A percentile compares a stretch with the other conserved stretches of the same genome.
Evolutionary conservation across 2,113 vertebrate species (phyloP).

Genomic region (Thomomys bottae): DNA sequence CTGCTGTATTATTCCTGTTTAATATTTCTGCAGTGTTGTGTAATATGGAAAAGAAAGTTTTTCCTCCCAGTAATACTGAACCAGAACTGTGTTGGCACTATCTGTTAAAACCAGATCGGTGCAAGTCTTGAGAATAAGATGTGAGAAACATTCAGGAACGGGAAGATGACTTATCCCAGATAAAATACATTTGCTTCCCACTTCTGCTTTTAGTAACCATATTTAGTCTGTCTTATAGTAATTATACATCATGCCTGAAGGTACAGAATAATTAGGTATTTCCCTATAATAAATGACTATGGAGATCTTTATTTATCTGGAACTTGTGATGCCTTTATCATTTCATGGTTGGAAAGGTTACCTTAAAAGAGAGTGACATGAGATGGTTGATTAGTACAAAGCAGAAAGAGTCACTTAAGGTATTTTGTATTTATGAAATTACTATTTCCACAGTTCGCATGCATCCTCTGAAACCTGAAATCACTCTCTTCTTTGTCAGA

Average conservation of each 20-base stretch:
- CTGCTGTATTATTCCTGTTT: constrained; percentile 2
- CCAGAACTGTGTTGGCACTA: constrained; percentile 33
- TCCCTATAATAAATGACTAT: background rate
- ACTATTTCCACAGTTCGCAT: constrained; percentile 34
- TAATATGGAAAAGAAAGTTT: background rate
- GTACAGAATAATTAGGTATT: constrained; percentile 13
- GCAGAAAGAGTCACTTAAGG: background rate
- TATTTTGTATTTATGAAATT: constrained; percentile 44
- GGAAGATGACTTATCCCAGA: constrained; percentile 44
- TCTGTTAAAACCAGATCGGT: constrained; percentile 47
- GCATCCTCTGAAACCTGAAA: constrained; percentile 61
- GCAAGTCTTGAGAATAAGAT: constrained; percentile 32
- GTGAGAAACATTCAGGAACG: background rate
- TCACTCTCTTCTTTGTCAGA: constrained; percentile 69
- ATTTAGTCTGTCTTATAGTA: background rate
- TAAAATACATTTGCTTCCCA: constrained; percentile 28
- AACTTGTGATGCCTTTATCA: background rate
- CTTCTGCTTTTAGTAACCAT: constrained; percentile 8
- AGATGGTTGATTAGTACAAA: background rate
- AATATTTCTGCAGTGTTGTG: constrained; percentile 5
- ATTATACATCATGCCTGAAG: background rate
- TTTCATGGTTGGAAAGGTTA: constrained; percentile 5
- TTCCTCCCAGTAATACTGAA: background rate
- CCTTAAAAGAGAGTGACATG: background rate
- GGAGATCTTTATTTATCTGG: constrained; percentile 11